phyloP scores from a whole-genome alignment of 64 coral and sea anemone species.

The Anthopleura sola region DNA sequence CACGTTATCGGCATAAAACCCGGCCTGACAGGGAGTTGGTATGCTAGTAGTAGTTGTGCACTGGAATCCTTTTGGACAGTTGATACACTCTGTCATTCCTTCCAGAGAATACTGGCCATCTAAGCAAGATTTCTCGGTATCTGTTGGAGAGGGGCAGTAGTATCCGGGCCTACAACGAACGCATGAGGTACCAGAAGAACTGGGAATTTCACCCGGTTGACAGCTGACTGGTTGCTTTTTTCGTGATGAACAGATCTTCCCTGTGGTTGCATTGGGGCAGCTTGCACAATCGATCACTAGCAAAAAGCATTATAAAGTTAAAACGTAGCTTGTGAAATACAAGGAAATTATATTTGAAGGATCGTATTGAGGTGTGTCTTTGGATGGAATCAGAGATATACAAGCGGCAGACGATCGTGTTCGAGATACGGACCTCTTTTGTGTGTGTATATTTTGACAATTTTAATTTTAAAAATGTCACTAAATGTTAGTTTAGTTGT shows the following conservation, averaged over 20 bases:
- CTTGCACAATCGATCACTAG: conserved; percentile 69
- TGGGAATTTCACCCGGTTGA: conserved; percentile 59
- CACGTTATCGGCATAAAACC: conserved; percentile 43
- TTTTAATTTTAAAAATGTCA: no score
- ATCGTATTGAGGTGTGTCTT: no score
- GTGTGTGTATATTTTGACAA: no score
- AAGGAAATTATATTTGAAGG: no score
- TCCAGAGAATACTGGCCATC: conserved; percentile 68
- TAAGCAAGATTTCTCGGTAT: conserved; percentile 50
- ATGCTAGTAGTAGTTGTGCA: conserved; percentile 39
- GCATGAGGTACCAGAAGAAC: conserved; percentile 75
- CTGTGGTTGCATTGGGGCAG: conserved; percentile 90
- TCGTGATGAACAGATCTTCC: conserved; percentile 75
- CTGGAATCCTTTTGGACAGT: conserved; percentile 65
- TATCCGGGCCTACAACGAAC: conserved; percentile 61
- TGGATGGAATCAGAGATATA: no score
- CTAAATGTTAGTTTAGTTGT: no score
- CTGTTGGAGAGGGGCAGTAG: conserved; percentile 66
- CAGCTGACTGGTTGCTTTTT: conserved; percentile 65
- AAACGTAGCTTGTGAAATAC: no score
- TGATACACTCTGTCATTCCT: conserved; percentile 66
- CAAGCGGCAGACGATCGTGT: no score
- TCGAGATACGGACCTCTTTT: no score
- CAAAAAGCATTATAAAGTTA: neutral
- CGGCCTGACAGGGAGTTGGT: conserved; percentile 54